Evolutionary conservation across 1,140 invertebrate species (phyloP), one percentile per base, ranked within the genome.

Genomic region (Bicyclus anynana): DNA sequence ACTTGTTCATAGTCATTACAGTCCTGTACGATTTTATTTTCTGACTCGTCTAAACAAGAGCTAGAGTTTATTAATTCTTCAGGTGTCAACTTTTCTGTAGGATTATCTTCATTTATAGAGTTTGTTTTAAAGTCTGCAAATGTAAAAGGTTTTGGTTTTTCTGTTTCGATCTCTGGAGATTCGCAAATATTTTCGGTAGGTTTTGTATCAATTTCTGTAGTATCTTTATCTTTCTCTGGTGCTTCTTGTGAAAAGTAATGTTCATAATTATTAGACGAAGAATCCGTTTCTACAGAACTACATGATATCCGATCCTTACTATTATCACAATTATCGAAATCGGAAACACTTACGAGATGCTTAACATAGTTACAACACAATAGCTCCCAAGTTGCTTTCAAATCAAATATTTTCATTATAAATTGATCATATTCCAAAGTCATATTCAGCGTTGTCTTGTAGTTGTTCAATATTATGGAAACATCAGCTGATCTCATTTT

Each of bases 381-480:
- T 16, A 91, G 69, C 67, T 91, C 91, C 91, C 91, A 92, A 13
- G 91, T 90, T 12, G 88, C 81, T 76, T 91, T 91, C 52, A 92
- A 80, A 53, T 91, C 91, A 59, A 90, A 91, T 66, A 91, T 79
- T 74, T 91, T 91, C 12, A 85, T 81, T 2, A 91, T 81, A 71
- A 91, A 91, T 63, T 89, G 89, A 70, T 91, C 91, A 62, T 89
- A 90, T 70, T 90, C 90, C 50, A 90, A 87, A 21, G 84, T 90
- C 60, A 87, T 90, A 63, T 78, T 90, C 59, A 82, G 82, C 9
- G 88, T 86, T 6, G 90, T 77, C 3, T 87, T 85, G 56, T 90
- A 91, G 16, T 89, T 90, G 53, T 91, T 91, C 7, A 95, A 70
- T 33, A 95, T 91, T 46, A 89, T 90, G 38, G 94, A 93, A 5